Conservation (phyloP, 2,888 invertebrate species). For the Eilema griseolum region DNA sequence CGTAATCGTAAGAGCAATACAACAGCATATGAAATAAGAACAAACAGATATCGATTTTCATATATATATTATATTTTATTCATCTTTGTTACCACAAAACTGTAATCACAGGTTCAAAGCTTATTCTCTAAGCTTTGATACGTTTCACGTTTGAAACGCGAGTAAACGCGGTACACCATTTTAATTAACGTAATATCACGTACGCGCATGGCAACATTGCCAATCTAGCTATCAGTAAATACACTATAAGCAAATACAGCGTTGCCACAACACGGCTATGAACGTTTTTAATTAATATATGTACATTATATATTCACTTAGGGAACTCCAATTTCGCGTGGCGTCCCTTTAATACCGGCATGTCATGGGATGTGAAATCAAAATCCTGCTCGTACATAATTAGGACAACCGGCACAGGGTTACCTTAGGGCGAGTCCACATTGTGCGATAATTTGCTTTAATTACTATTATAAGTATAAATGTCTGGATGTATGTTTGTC, state of each 20-base stretch:
- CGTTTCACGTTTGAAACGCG: background rate
- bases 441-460: conserved; percentile 25
- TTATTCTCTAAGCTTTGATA: background rate
- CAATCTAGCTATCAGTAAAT: conserved; percentile 1
- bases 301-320: conserved; percentile 38
- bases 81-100: background rate
- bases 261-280: conserved; percentile 11
- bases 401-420: conserved; percentile 53
- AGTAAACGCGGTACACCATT: background rate
- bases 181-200: conserved; percentile 10
- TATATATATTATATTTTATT: too few relatives aligned
- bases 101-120: background rate
- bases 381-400: conserved; percentile 69
- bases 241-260: conserved; percentile 9
- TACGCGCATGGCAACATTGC: background rate
- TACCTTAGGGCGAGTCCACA: conserved; percentile 37
- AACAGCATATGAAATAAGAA: too few relatives aligned
- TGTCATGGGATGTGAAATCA: conserved; percentile 63
- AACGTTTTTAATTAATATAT: conserved; percentile 41
- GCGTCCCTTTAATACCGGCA: conserved; percentile 51
- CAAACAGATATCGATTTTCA: too few relatives aligned
- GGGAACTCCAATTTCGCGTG: conserved; percentile 27
- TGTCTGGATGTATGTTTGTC: too few relatives aligned
- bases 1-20: too few relatives aligned
- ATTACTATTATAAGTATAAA: too few relatives aligned